Conservation (phyloP, 2,797 vertebrate species). For the Acropternis orthonyx region DNA sequence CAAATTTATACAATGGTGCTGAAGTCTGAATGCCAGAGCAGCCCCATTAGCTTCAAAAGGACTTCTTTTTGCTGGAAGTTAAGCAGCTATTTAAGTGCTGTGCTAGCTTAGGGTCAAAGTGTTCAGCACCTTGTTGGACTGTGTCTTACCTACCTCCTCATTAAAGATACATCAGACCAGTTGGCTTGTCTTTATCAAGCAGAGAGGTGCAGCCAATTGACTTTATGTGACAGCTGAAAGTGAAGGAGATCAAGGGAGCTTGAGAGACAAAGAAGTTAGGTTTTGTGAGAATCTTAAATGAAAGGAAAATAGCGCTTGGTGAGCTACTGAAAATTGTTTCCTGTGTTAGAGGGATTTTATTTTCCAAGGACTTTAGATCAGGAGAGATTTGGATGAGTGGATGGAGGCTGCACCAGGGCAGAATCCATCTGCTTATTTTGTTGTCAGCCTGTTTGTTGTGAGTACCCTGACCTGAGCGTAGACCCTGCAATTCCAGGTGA, state of each 20-base stretch:
- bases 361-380: neutral
- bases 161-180: constrained; percentile 58
- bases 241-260: constrained; percentile 57
- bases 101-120: constrained; percentile 46
- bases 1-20: neutral
- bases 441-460: neutral
- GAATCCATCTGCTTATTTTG: neutral
- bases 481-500: neutral
- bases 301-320: neutral
- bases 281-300: constrained; percentile 55
- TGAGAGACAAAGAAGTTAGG: constrained; percentile 50
- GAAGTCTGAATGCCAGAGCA: constrained; percentile 32
- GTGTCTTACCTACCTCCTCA: constrained; percentile 50
- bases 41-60: constrained; percentile 27
- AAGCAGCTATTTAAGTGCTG: constrained; percentile 56
- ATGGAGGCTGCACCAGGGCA: neutral
- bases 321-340: neutral
- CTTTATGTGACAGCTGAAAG: constrained; percentile 53
- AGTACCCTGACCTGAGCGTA: neutral
- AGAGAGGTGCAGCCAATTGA: constrained; percentile 56
- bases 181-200: constrained; percentile 59
- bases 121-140: constrained; percentile 51
- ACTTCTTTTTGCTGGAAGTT: constrained; percentile 26
- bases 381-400: neutral
- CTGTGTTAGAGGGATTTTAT: constrained; percentile 12